Conservation (phyloP, 2,797 vertebrate genomes). For the Urophycis tenuis region DNA sequence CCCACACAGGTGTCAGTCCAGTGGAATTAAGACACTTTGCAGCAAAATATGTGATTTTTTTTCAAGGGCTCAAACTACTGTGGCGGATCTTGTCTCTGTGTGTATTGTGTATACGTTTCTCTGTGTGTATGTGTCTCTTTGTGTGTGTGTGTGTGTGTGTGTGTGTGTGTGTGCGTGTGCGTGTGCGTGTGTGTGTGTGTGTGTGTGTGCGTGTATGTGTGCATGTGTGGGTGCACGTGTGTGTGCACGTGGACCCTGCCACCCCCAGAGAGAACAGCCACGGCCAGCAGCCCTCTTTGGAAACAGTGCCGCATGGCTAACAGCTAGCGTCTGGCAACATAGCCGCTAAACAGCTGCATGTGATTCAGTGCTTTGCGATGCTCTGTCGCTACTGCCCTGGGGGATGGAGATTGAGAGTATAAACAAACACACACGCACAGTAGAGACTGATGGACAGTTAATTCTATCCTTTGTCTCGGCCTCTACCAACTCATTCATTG, state of each 20-base stretch:
- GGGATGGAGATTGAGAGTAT: not conserved
- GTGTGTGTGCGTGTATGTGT: slow-evolving; percentile 14
- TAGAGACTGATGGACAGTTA: not conserved
- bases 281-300: not conserved
- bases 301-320: slow-evolving; percentile 15
- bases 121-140: too few species aligned
- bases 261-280: not conserved
- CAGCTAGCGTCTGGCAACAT: slow-evolving; percentile 22
- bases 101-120: too few species aligned
- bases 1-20: too few species aligned
- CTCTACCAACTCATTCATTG: not conserved
- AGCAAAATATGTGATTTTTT: too few species aligned
- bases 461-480: slow-evolving; percentile 11
- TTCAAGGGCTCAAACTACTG: too few species aligned
- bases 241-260: not conserved
- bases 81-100: not conserved
- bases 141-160: slow-evolving; percentile 4
- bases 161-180: not conserved
- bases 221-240: slow-evolving; percentile 6
- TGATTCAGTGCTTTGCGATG: slow-evolving; percentile 25
- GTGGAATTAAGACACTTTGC: too few species aligned
- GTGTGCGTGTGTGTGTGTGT: not conserved
- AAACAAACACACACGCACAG: slow-evolving; percentile 4
- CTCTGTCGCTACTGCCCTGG: slow-evolving; percentile 9
- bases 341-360: slow-evolving; percentile 41